Base-by-base conservation (phyloP, 2,888 invertebrate species). In the Sylvicola cinctus region DNA sequence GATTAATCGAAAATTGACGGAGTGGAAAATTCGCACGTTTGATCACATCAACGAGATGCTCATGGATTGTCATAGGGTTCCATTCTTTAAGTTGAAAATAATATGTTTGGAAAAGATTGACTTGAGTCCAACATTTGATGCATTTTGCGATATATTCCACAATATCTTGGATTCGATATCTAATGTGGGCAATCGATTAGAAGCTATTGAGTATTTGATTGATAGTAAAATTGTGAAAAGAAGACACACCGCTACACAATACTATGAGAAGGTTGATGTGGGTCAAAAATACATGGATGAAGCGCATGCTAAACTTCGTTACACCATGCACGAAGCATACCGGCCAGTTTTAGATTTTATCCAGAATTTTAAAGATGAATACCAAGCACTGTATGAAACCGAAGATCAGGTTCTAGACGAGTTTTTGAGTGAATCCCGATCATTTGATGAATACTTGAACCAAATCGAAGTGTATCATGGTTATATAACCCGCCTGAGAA, bases 11-110 rank as follows among this genome's bases (percentile, higher is more conserved):
- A 69, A 74, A 51, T 65, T 81, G 43, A 68, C 73, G 43, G 67
- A 70, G 44, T 47, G 74, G 23, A 72, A 79, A 61, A 65, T 70
- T 33, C 60, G 65, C 34, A 76, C 78, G 6, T 68, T 80, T 31
- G 59, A 69, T 29, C 63, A 69, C 40, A 55, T 80, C 6, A 62
- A 73, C 37, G 58, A 65, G 2, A 53, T 63, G 6, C 61, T 74
- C 8, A 56, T 60, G 35, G 53, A 63, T 41, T 56, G 63, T 2
- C 55, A 63, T 4, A 52, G 55, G 28, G 66, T 73, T 33, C 75
- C 78, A 1, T 66, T 69, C 45, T 52, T 81, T 31, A 64, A 66
- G 39, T 47, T 81, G 29, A 62, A 63, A 38, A 36, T 54, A 13
- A 46, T 47, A 5, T 58, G 49, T 38, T 40, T 39, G 3, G 42